Evolutionary conservation across 2,888 invertebrate species (phyloP), one percentile per base, ranked within the genome.

Genomic region (Cyaniris semiargus): DNA sequence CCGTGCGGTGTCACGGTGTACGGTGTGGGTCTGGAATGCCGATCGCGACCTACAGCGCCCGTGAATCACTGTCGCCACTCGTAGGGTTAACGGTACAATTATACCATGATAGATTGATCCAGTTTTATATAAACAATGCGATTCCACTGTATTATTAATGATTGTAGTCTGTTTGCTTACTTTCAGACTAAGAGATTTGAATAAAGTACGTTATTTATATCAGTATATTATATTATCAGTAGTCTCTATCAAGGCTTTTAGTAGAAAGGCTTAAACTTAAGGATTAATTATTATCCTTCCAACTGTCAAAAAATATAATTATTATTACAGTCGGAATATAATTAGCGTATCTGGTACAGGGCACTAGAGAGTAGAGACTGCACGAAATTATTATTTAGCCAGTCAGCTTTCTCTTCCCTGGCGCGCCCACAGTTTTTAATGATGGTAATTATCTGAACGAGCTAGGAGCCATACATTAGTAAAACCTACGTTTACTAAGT

Each of bases 31-130:
- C 60, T 10, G 13, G 6, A 13, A 48, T 34, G 48, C 38, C 70
- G 76, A 53, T 48, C 48, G 76, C 77, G 75, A 75, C 77, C 78
- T 75, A 74, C 78, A 38, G 78, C 76, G 71, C 10, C 8, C 13
- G 23, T 78, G 78, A 77, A 76, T 34, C 76, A 77, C n/a, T 66
- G 31, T 23, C 23, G 70, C 56, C 78, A 80, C 79, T 81, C 79
- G 79, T 48, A 34, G 31, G 76, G 23, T 72, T 77, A 70, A 71
- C 38, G n/a, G 70, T 70, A 70, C 34, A 70, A 23, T n/a, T 44
- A 10, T 2, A 71, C 38, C 34, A 60, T 23, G 10, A 58, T 8
- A n/a, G 18, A 1, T n/a, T 58, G 58, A 21, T 58, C 53, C 53
- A 53, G 53, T 53, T 53, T 53, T 53, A 18, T 18, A 53, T 15